Conservation (phyloP, 2,113 vertebrate genomes). For the Trochalopteron elliotii region DNA sequence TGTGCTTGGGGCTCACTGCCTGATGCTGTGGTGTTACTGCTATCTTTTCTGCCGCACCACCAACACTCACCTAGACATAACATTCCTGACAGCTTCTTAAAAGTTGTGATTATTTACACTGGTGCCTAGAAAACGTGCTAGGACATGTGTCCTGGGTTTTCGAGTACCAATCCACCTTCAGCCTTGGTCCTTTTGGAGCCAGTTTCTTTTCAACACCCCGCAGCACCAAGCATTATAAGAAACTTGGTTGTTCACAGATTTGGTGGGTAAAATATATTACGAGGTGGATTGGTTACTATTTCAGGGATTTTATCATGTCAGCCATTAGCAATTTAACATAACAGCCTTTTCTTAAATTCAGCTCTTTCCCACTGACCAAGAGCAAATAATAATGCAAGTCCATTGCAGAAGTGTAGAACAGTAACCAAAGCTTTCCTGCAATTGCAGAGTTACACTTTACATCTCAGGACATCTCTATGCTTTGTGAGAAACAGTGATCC, state of each 20-base stretch:
- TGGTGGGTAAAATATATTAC: neutral
- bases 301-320: neutral
- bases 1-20: neutral
- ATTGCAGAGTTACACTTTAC: neutral
- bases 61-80: rapidly evolving
- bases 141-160: neutral
- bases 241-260: neutral
- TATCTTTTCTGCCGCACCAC: neutral
- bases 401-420: neutral
- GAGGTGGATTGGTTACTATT: neutral
- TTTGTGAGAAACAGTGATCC: neutral
- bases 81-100: neutral
- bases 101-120: neutral
- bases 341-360: neutral
- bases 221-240: neutral
- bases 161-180: neutral
- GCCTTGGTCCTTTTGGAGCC: neutral
- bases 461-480: neutral
- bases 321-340: neutral
- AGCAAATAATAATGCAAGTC: neutral
- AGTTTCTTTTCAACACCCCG: neutral
- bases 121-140: neutral
- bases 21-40: rapidly evolving
- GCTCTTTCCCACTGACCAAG: neutral
- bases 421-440: neutral